These are phyloP conservation scores for Pseudanteris insignis DNA, from an alignment of 2,888 invertebrate genomes.

Conservation along the genomic window DNA sequence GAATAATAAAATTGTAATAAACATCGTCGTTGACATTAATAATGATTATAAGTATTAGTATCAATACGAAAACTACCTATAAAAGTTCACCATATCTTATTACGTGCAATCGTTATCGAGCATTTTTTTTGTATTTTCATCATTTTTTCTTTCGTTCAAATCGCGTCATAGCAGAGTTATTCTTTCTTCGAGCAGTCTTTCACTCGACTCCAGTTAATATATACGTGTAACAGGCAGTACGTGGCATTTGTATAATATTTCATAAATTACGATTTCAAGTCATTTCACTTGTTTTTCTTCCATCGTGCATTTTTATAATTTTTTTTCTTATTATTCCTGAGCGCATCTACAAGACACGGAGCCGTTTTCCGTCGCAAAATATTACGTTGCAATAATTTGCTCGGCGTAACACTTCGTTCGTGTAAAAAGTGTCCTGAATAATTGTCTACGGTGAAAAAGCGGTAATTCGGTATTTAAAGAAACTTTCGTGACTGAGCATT, in stretches of 20 bases:
- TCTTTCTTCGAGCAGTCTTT: conserved; percentile 33
- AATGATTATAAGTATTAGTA: conserved; percentile 43
- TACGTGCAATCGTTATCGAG: conserved; percentile 29
- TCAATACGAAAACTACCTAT: conserved; percentile 50
- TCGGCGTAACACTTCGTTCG: conserved; percentile 17
- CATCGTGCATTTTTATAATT: background rate
- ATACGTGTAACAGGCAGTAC: conserved; percentile 34
- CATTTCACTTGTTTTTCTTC: conserved; percentile 13
- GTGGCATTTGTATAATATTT: conserved; percentile 33
- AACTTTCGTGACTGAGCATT: too few relatives aligned
- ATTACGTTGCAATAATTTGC: conserved; percentile 42
- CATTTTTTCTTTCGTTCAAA: too few relatives aligned
- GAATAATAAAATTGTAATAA: conserved; percentile 46
- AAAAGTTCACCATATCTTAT: conserved; percentile 42
- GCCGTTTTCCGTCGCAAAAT: conserved; percentile 20
- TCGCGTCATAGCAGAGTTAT: conserved; percentile 28
- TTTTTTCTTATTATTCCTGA: conserved; percentile 24
- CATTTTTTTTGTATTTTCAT: conserved; percentile 14
- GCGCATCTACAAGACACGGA: conserved; percentile 31
- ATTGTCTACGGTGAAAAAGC: too few relatives aligned
- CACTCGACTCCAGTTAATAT: conserved; percentile 14
- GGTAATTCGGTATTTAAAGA: too few relatives aligned
- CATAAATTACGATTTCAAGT: conserved; percentile 11
- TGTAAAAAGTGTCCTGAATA: too few relatives aligned
- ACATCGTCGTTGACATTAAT: conserved; percentile 48